These are phyloP conservation scores for Hyperoplus lanceolatus DNA, from an alignment of 2,797 vertebrate genomes.

Conservation along the genomic window DNA sequence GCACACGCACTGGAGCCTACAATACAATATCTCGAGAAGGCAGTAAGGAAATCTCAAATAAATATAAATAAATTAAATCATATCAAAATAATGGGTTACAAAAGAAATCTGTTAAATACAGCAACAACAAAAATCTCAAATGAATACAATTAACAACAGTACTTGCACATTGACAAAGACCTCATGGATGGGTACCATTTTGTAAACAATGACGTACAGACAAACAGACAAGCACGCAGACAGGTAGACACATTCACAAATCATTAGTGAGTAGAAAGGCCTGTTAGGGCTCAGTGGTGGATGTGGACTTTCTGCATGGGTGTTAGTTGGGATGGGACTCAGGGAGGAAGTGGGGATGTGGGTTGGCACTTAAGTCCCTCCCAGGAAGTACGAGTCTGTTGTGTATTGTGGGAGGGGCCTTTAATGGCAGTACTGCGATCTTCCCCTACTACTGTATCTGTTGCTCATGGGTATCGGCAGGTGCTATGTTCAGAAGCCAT, in stretches of 20 bases:
- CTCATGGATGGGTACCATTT: slow-evolving; percentile 25
- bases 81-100: slow-evolving; percentile 76
- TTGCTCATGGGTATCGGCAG: not conserved
- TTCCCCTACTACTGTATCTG: not conserved
- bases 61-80: slow-evolving; percentile 83
- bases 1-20: slow-evolving; percentile 43
- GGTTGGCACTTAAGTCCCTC: slow-evolving; percentile 30
- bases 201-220: slow-evolving; percentile 56
- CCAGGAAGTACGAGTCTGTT: slow-evolving; percentile 19
- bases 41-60: slow-evolving; percentile 77
- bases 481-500: not conserved
- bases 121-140: slow-evolving; percentile 38
- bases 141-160: slow-evolving; percentile 51
- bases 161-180: slow-evolving; percentile 44
- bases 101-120: slow-evolving; percentile 72
- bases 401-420: slow-evolving; percentile 12
- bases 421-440: slow-evolving; percentile 60
- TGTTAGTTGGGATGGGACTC: not conserved
- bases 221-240: slow-evolving; percentile 30
- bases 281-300: slow-evolving; percentile 37
- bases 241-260: slow-evolving; percentile 64
- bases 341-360: not conserved
- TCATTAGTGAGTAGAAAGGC: slow-evolving; percentile 57
- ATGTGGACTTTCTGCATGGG: slow-evolving; percentile 18
- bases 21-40: slow-evolving; percentile 71